Base-by-base conservation (phyloP, 2,888 invertebrate species). In the Hymenopus coronatus region DNA sequence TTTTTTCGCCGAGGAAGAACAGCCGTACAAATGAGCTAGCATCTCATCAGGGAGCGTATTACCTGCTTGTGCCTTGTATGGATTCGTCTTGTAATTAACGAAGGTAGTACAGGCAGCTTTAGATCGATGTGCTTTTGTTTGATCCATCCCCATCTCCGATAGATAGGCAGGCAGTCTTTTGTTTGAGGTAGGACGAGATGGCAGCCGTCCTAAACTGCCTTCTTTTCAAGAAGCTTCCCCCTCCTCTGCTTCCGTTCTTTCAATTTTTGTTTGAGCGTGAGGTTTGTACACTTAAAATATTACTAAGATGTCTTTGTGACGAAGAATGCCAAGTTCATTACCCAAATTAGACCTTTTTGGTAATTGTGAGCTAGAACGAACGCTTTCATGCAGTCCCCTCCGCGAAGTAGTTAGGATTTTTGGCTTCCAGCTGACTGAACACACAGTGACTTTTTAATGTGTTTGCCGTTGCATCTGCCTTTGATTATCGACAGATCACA, bases 121-220 rank as follows among this genome's bases (percentile, higher is more conserved):
- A 87, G 89, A 83, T 89, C 89, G 89, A 89, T 89, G 89, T 83
- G 85, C 89, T 89, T 89, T 89, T 89, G 89, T 89, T 89, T 87
- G 89, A 89, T 89, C 87, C 89, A 46, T 87, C 85, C 25, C 20
- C 28, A 28, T 84, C 84, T 84, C 30, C 30, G 28, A 81, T 86
- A 54, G 28, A 86, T 85, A 85, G 85, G 27, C 54, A 86, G 28
- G 30, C 30, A n/a, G 84, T 86, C 86, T 86, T 86, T 86, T 86
- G 86, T 86, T 81, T 81, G 70, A 85, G 85, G 70, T 15, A 27
- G 85, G 28, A 33, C 28, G 54, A 70, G 54, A 70, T 70, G 54
- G 54, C 54, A 70, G 54, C 20, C 54, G 15, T 70, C 54, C 54
- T 70, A 70, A 70, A 70, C 54, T 70, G 54, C 54, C 54, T 70